Evolutionary conservation across 1,140 invertebrate genomes (phyloP), one percentile per base, ranked within the genome.

Genomic region (Pogonomyrmex barbatus): DNA sequence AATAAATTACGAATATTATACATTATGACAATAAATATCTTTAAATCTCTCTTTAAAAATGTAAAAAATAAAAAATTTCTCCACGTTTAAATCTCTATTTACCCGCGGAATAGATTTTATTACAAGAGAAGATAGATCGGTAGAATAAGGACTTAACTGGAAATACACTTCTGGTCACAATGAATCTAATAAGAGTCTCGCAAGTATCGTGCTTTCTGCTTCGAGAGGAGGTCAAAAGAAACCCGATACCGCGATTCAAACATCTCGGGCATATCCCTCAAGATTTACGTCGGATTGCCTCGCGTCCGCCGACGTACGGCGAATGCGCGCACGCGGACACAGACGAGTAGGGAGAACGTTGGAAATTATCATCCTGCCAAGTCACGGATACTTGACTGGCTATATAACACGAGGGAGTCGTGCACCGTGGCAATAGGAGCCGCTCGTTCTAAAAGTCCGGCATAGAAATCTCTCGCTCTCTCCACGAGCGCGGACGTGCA

Each of bases 351-450:
- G 88, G 84, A 87, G 86, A 92, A 91, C 67, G 89, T 85, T 73
- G 42, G 79, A 88, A 91, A 91, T 92, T 90, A 91, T 91, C 78
- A 82, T 88, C 50, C 68, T 87, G 76, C 70, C 87, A 84, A 91
- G 91, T 91, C 88, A 90, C 87, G 88, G 89, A 87, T 91, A 90
- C 85, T 91, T 87, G 85, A 50, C 86, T 90, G 89, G 83, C 78
- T 90, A 24, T 70, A 85, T 81, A 62, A 86, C 50, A 81, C 73
- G 83, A 71, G 73, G 77, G 82, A 90, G 77, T 79, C 70, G 84
- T 86, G 87, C 76, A 82, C 76, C 47, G 84, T 71, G 77, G 85
- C 77, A 83, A 87, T 83, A 87, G 78, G 17, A 45, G 67, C 85
- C 79, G 58, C 62, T 77, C 82, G 75, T 85, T 85, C 73, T 85